Evolutionary conservation across 2,888 invertebrate species (phyloP).

Genomic region (Phyllotreta striolata): DNA sequence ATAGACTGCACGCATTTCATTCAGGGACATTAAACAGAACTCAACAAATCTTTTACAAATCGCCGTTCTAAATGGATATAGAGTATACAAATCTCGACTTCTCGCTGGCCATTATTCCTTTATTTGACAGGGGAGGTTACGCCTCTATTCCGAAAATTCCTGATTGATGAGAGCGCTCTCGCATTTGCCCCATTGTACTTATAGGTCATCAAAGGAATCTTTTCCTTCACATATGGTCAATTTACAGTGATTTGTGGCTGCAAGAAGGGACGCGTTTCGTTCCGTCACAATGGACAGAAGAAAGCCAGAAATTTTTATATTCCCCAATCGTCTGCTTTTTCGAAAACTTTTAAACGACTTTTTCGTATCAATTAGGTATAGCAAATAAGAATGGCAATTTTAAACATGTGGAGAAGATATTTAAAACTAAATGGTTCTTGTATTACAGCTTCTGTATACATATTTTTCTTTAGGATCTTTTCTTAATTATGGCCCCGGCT

Average conservation of each 20-base stretch:
- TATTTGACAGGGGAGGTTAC: conserved; percentile 26
- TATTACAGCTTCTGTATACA: too few relatives aligned
- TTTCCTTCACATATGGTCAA: conserved; percentile 26
- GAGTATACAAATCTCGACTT: conserved; percentile 22
- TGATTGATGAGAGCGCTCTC: conserved; percentile 20
- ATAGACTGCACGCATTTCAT: background rate
- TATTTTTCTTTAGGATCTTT: too few relatives aligned
- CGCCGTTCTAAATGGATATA: conserved; percentile 11
- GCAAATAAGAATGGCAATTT: too few relatives aligned
- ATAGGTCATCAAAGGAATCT: conserved; percentile 19
- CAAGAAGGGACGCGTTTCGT: background rate
- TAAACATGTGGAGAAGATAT: too few relatives aligned
- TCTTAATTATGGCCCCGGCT: too few relatives aligned
- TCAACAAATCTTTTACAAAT: conserved; percentile 24
- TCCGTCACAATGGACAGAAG: background rate
- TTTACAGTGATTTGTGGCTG: conserved; percentile 29
- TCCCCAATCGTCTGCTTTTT: too few relatives aligned
- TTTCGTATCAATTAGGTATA: too few relatives aligned
- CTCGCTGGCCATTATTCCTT: conserved; percentile 12
- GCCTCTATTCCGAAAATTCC: conserved; percentile 18
- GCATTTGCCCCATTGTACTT: conserved; percentile 20
- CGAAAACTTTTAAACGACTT: too few relatives aligned
- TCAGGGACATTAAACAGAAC: conserved; percentile 11
- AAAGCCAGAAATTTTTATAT: too few relatives aligned
- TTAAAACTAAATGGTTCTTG: too few relatives aligned